Evolutionary conservation across 2,888 invertebrate genomes (phyloP), one percentile per base, ranked within the genome.

Genomic region (Marasmarcha lunaedactyla): DNA sequence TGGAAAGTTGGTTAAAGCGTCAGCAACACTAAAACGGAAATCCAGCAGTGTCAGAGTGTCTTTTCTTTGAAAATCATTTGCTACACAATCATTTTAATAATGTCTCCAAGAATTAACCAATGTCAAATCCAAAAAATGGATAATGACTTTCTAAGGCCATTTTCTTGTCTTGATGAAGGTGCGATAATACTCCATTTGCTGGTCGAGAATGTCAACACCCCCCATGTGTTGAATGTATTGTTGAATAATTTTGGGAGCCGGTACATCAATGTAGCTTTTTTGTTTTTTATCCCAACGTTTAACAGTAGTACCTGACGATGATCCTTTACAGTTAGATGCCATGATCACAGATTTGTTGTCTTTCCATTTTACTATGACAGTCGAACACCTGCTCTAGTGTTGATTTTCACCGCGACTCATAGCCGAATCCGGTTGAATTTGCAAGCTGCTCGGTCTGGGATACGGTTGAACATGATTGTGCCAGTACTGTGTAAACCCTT

Each of bases 171-270:
- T n/a, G n/a, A n/a, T n/a, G n/a, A n/a, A n/a, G n/a, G n/a, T n/a
- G n/a, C n/a, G n/a, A n/a, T 59, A 54, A 34, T 54, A 52, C 35
- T 52, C 50, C 41, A 56, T 49, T 3, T 30, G 37, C 26, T 53
- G 51, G 36, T 56, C 50, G 0, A 52, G 41, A 11, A 52, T 38
- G 34, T 54, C 42, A 14, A 50, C 49, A 9, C 50, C 47, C 1
- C 46, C 44, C 43, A 46, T 45, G 7, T 20, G 6, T 26, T 33
- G 35, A 35, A 55, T 55, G 27, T 56, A 55, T 33, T 42, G 39
- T 10, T 14, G 5, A 1, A 54, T 33, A 1, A 50, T 38, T 40
- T 35, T 45, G 30, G 55, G 51, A 33, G 41, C 43, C 7, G 39
- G 14, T 11, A 54, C 43, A 30, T 51, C 45, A 2, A 47, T 36